Conservation (phyloP, 2,113 vertebrate species). For the Python bivittatus region DNA sequence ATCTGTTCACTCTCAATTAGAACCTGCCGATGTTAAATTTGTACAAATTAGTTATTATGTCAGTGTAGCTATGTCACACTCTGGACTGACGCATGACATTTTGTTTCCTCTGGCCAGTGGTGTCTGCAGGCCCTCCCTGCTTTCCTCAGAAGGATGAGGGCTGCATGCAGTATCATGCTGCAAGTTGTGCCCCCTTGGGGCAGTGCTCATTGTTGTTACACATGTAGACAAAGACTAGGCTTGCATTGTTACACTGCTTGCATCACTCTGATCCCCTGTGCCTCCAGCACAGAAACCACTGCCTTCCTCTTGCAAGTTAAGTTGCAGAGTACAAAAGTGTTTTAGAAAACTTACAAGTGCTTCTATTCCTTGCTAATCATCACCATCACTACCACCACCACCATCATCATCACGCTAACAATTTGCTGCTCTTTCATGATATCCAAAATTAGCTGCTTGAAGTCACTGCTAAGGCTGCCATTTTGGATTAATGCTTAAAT, state of each 20-base stretch:
- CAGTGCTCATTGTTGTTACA: too few species aligned
- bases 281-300: background rate
- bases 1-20: constrained; percentile 78
- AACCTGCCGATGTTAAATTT: constrained; percentile 67
- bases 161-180: background rate
- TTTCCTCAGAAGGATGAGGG: background rate
- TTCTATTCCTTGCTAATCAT: background rate
- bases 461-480: background rate
- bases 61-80: background rate
- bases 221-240: background rate
- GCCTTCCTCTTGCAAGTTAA: background rate
- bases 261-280: background rate
- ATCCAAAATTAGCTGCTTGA: background rate
- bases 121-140: background rate
- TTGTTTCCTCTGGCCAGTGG: background rate
- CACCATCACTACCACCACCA: background rate
- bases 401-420: background rate
- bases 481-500: background rate
- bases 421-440: background rate
- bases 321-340: background rate
- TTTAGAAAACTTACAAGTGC: background rate
- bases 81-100: background rate
- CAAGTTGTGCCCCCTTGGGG: background rate
- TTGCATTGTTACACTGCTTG: background rate
- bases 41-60: background rate